A percentile compares a stretch with the other conserved stretches of the same genome.
phyloP scores from a whole-genome alignment of 2,797 vertebrate genomes.

The Urocyon cinereoargenteus region DNA sequence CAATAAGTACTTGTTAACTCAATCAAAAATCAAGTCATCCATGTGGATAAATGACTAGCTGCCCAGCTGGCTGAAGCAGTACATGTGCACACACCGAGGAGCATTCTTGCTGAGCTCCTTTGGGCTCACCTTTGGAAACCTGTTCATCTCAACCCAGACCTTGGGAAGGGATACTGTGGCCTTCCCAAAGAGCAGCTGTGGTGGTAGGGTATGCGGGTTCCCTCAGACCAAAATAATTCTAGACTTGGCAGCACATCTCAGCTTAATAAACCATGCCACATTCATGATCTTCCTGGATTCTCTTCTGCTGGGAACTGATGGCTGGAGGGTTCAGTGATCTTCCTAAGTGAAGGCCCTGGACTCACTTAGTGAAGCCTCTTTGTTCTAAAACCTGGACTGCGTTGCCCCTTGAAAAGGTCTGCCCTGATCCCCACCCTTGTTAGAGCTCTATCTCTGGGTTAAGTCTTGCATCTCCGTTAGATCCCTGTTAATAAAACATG shows the following conservation, averaged over 20 bases:
- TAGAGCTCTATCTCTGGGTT: background rate
- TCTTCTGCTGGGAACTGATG: background rate
- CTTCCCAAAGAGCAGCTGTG: background rate
- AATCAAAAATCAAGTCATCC: slow-evolving; percentile 52
- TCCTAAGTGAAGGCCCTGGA: background rate
- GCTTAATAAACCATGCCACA: no score
- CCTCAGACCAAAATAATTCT: background rate
- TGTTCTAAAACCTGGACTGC: background rate
- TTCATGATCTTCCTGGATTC: background rate
- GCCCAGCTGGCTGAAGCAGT: background rate
- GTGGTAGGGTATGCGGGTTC: background rate
- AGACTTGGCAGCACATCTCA: background rate
- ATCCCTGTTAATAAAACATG: slow-evolving; percentile 37
- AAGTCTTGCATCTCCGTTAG: background rate
- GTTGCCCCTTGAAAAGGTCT: background rate
- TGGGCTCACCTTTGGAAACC: background rate
- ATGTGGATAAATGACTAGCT: background rate
- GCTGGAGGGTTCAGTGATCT: background rate
- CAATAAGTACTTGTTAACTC: slow-evolving; percentile 34
- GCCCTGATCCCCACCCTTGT: accelerated
- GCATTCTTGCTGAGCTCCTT: background rate
- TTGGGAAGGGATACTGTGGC: background rate
- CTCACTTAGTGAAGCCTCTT: background rate
- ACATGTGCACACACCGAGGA: accelerated
- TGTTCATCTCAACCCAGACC: background rate